These are phyloP conservation scores for Drosophila ambigua DNA, from an alignment of 1,140 invertebrate species.

Conservation along the genomic window DNA sequence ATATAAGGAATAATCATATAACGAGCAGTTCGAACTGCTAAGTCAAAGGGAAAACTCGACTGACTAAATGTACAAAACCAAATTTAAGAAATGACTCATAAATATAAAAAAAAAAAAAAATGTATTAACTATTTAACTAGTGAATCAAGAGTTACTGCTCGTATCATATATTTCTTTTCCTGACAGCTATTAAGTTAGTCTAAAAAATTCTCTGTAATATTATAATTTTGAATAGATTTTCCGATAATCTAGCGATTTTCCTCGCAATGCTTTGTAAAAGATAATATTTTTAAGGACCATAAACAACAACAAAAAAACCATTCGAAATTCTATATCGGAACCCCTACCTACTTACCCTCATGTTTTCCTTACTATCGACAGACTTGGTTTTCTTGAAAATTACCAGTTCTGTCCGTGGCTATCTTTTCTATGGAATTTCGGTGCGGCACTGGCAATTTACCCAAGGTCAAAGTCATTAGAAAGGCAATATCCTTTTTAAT, in stretches of 20 bases:
- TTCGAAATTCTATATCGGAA: too few relatives aligned
- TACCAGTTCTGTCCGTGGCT: conserved; percentile 11
- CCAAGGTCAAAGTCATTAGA: conserved; percentile 73
- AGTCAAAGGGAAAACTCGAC: conserved; percentile 2
- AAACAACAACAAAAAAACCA: too few relatives aligned
- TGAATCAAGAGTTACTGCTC: not conserved
- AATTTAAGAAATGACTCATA: not conserved
- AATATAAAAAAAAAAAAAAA: conserved; percentile 1
- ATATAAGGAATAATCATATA: too few relatives aligned
- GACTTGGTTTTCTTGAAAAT: conserved; percentile 19
- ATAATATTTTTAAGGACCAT: too few relatives aligned
- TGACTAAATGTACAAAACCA: conserved; percentile 2
- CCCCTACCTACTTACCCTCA: conserved; percentile 18
- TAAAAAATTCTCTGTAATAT: too few relatives aligned
- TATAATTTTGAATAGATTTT: too few relatives aligned
- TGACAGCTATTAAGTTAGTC: too few relatives aligned
- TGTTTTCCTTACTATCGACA: conserved; percentile 4
- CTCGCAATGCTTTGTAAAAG: too few relatives aligned
- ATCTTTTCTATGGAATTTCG: conserved; percentile 46
- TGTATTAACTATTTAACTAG: not conserved
- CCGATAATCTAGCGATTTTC: too few relatives aligned
- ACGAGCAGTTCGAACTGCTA: too few relatives aligned
- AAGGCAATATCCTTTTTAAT: conserved; percentile 9
- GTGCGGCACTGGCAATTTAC: conserved; percentile 23
- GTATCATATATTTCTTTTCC: too few relatives aligned